Evolutionary conservation across 1,140 invertebrate genomes (phyloP).

Genomic region (Penaeus chinensis): DNA sequence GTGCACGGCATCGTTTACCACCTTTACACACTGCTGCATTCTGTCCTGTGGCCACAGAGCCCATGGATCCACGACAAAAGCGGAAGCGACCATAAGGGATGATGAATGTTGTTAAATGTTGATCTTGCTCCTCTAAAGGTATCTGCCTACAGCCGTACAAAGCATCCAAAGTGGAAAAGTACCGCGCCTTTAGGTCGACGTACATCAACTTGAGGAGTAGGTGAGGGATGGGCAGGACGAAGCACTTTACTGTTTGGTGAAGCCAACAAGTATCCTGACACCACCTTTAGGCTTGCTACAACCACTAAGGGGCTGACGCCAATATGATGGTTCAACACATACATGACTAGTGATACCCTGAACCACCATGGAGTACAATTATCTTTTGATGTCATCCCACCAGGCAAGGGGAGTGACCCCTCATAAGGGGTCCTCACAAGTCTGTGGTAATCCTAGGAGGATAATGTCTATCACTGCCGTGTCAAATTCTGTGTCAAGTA

Average conservation of each 20-base stretch:
- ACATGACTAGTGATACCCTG: background rate
- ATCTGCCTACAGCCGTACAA: constrained; percentile 11
- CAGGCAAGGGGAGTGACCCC: background rate
- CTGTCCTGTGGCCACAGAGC: too few relatives aligned
- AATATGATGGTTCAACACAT: background rate
- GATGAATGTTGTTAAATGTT: too few relatives aligned
- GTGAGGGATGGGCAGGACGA: background rate
- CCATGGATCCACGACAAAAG: too few relatives aligned
- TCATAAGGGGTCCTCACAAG: background rate
- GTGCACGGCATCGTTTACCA: background rate
- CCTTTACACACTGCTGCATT: too few relatives aligned
- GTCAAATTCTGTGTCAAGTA: too few relatives aligned
- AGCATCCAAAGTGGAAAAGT: background rate
- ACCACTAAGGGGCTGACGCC: background rate
- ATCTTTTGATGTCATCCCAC: background rate
- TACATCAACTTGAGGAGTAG: background rate
- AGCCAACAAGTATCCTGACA: background rate
- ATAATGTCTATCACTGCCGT: too few relatives aligned
- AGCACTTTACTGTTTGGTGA: background rate
- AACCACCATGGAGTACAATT: too few relatives aligned
- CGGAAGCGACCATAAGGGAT: too few relatives aligned
- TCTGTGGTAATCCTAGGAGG: too few relatives aligned
- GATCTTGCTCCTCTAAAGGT: background rate
- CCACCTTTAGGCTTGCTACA: background rate
- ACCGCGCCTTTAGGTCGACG: background rate